These are phyloP conservation scores for Corvus cornix DNA, from an alignment of 2,113 vertebrate genomes.

Conservation along the genomic window DNA sequence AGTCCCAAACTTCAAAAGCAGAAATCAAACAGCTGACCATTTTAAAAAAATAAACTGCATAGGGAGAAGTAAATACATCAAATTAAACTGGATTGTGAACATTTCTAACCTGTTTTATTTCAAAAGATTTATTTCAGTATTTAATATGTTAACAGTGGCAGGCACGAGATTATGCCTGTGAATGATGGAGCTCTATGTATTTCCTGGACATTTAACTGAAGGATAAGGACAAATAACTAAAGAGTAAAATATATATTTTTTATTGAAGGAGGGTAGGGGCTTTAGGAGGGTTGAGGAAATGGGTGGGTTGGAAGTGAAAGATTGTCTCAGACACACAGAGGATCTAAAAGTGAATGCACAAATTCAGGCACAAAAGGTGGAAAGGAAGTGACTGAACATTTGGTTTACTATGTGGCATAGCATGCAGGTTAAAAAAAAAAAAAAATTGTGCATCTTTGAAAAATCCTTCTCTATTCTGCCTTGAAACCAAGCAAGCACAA, in stretches of 20 bases:
- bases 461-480: neutral
- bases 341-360: neutral
- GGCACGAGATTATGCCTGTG: neutral
- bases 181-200: neutral
- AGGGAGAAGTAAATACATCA: fast-evolving
- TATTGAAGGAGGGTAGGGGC: fast-evolving
- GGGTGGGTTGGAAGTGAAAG: neutral
- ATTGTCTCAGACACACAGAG: neutral
- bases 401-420: fast-evolving
- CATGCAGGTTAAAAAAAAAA: neutral
- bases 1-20: neutral
- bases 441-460: neutral
- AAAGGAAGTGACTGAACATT: neutral
- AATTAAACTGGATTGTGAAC: neutral
- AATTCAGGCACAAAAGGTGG: neutral
- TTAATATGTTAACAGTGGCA: neutral
- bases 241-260: neutral
- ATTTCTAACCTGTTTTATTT: neutral
- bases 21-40: neutral
- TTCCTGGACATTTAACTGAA: neutral
- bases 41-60: neutral
- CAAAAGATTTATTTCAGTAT: neutral
- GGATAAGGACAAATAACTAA: neutral
- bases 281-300: neutral
- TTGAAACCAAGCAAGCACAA: neutral